Evolutionary conservation across 2,888 invertebrate species (phyloP).

Genomic region (Gandaritis pyraliata): DNA sequence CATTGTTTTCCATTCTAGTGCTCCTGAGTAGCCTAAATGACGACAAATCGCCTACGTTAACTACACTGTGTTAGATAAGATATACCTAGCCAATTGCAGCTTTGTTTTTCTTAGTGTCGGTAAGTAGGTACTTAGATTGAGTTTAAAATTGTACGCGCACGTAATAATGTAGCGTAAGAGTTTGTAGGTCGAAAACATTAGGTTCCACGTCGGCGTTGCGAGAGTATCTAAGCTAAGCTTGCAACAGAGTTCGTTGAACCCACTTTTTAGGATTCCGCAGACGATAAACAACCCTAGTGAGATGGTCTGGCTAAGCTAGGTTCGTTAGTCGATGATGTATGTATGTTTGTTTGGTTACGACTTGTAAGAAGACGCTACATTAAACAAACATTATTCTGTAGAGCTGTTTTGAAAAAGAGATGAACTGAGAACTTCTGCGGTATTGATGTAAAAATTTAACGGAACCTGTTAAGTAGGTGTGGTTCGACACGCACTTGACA

Average conservation of each 20-base stretch:
- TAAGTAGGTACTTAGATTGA: too few species aligned
- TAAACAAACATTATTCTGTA: too few species aligned
- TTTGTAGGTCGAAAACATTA: slow-evolving; percentile 39
- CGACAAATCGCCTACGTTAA: too few species aligned
- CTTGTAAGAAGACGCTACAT: too few species aligned
- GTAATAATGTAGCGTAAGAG: slow-evolving; percentile 25
- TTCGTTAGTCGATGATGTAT: background rate
- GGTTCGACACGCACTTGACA: slow-evolving; percentile 2
- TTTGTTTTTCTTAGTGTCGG: slow-evolving; percentile 10
- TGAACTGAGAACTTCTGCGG: too few species aligned
- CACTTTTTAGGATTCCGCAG: slow-evolving; percentile 45
- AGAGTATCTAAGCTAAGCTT: slow-evolving; percentile 38
- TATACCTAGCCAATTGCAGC: too few species aligned
- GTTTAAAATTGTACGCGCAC: slow-evolving; percentile 12
- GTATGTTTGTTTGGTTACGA: too few species aligned
- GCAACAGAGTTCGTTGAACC: slow-evolving; percentile 51
- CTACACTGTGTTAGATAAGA: too few species aligned
- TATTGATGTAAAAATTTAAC: background rate
- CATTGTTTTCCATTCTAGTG: too few species aligned
- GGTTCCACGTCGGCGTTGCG: slow-evolving; percentile 27
- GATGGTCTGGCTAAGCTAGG: background rate
- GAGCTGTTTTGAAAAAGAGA: too few species aligned
- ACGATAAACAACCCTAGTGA: slow-evolving; percentile 2
- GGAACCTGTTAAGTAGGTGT: background rate
- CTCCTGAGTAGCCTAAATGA: too few species aligned